Evolutionary conservation across 2,113 vertebrate species (phyloP).

Genomic region (Casuarius casuarius): DNA sequence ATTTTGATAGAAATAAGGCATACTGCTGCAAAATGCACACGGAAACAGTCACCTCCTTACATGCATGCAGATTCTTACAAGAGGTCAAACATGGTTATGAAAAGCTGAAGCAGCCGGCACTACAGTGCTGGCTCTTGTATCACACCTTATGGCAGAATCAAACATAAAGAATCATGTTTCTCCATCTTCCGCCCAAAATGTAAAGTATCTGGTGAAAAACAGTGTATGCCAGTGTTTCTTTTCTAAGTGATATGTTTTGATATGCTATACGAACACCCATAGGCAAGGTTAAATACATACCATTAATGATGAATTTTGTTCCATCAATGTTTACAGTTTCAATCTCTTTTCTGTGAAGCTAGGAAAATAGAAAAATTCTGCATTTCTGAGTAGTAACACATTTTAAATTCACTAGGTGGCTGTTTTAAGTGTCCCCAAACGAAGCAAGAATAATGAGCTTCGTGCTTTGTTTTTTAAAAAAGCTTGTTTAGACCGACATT

Average conservation of each 20-base stretch:
- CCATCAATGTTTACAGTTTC: constrained; percentile 91
- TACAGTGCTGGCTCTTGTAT: background rate
- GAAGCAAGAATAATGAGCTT: background rate
- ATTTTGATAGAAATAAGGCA: background rate
- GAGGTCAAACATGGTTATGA: background rate
- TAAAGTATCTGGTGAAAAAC: background rate
- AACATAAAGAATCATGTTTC: background rate
- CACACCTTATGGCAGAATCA: background rate
- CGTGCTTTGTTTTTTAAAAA: background rate
- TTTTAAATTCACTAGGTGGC: background rate
- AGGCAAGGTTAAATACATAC: constrained; percentile 68
- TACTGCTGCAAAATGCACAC: background rate
- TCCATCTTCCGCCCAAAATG: background rate
- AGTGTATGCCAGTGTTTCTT: background rate
- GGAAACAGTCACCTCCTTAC: background rate
- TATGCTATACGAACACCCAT: background rate
- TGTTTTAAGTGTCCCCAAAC: background rate
- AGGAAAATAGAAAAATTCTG: constrained; percentile 39
- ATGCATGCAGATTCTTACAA: background rate
- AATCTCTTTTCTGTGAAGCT: constrained; percentile 87
- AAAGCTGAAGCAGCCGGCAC: background rate
- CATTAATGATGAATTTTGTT: constrained; percentile 88
- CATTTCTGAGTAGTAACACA: background rate
- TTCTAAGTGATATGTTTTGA: background rate
- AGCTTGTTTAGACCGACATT: background rate